Conservation (phyloP, 2,888 invertebrate genomes). For the Arge pagana region DNA sequence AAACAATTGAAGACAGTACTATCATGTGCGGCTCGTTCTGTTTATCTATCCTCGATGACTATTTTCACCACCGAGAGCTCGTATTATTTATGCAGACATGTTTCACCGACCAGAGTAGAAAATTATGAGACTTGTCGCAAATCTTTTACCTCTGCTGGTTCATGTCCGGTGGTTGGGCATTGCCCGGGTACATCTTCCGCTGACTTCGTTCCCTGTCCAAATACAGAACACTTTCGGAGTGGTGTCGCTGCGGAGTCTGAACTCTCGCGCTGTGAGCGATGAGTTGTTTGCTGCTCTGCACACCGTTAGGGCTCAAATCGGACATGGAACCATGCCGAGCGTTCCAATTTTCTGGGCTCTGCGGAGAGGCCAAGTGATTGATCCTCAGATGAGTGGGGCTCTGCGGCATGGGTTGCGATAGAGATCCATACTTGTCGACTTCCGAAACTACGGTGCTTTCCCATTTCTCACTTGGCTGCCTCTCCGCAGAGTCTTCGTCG, state of each 20-base stretch:
- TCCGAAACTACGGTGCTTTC: slow-evolving; percentile 33
- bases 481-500: slow-evolving; percentile 35
- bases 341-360: slow-evolving; percentile 43
- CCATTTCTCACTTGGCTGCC: slow-evolving; percentile 23
- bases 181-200: slow-evolving; percentile 71
- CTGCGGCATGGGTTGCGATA: slow-evolving; percentile 38
- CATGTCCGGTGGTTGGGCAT: slow-evolving; percentile 62
- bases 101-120: slow-evolving; percentile 22
- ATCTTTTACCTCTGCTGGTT: slow-evolving; percentile 12
- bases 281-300: slow-evolving; percentile 60
- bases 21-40: too few species aligned
- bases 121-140: slow-evolving; percentile 14
- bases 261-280: slow-evolving; percentile 80
- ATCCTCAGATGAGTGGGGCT: slow-evolving; percentile 36
- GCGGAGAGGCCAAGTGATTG: slow-evolving; percentile 22
- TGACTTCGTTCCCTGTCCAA: slow-evolving; percentile 64
- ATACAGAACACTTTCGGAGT: slow-evolving; percentile 76
- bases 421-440: slow-evolving; percentile 33
- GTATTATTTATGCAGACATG: too few species aligned
- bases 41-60: slow-evolving; percentile 69
- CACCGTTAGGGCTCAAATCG: slow-evolving; percentile 46
- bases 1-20: too few species aligned
- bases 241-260: slow-evolving; percentile 76
- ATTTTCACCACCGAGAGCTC: slow-evolving; percentile 62
- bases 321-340: slow-evolving; percentile 49